Evolutionary conservation across 2,797 vertebrate genomes (phyloP).

Genomic region (Megaceryle alcyon): DNA sequence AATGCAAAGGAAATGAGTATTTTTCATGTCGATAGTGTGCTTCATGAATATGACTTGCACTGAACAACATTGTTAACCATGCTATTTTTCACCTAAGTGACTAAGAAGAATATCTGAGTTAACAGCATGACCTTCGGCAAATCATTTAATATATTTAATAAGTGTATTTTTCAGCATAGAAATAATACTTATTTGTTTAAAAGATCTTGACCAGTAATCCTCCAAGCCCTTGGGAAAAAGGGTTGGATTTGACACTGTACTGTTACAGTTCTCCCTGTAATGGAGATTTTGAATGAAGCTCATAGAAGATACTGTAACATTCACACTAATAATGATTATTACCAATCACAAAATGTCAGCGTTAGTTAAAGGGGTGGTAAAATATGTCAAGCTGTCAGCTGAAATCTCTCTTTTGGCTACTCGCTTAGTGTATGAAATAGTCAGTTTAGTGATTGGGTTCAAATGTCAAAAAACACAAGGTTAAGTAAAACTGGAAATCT

Average conservation of each 20-base stretch:
- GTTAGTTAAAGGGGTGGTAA: not conserved
- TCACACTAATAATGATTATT: not conserved
- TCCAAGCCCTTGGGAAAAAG: not conserved
- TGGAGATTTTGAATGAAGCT: not conserved
- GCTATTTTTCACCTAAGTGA: not conserved
- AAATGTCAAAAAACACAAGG: not conserved
- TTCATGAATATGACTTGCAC: not conserved
- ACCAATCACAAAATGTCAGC: not conserved
- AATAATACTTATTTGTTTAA: not conserved
- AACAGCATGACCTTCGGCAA: not conserved
- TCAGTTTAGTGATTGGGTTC: not conserved
- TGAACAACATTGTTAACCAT: not conserved
- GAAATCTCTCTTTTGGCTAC: not conserved
- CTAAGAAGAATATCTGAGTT: not conserved
- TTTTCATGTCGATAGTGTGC: not conserved
- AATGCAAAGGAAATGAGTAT: not conserved
- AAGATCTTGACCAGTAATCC: not conserved
- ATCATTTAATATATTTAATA: not conserved
- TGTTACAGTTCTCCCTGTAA: not conserved
- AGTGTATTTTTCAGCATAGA: not conserved
- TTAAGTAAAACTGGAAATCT: not conserved
- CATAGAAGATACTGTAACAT: not conserved
- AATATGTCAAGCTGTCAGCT: not conserved
- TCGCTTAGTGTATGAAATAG: not conserved
- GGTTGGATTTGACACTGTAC: not conserved